Evolutionary conservation across 1,140 invertebrate species (phyloP), one percentile per base, ranked within the genome.

Genomic region (Bombus waltoni): DNA sequence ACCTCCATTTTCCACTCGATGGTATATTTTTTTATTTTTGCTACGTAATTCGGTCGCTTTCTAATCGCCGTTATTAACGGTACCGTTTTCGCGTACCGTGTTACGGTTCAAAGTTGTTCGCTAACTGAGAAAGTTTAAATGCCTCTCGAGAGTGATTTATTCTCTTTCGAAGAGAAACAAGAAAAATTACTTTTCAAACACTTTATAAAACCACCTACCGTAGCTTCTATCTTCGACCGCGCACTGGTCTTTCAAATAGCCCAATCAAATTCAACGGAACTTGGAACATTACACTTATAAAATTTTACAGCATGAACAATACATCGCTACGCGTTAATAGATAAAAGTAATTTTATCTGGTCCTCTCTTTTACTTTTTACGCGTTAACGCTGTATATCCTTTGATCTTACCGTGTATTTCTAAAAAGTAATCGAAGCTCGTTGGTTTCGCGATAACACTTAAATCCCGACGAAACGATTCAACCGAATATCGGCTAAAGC

Each of bases 401-500:
- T 57, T 3, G 5, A 18, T 68, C 18, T 10, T 25, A 4, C 42
- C 44, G 9, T 44, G 47, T 70, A 25, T 9, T 10, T 13, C 3
- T n/a, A 38, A 32, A 32, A 79, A 71, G 66, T 72, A 79, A 71
- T 84, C 62, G 79, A 71, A 79, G 32, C 47, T 47, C 38, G 47
- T 11, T 53, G 74, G n/a, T 57, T 59, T 38, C 28, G 10, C n/a
- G 40, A 79, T 35, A 53, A 35, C 53, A 32, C 82, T 84, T 40
- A 40, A 79, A 65, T n/a, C 8, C 47, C 53, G 35, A 40, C 76
- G 75, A 71, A 71, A 79, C 82, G 57, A 71, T 84, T 32, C 82
- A 25, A 71, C 74, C 82, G 82, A 84, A 32, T 65, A 71, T 78
- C 62, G 82, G 57, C 32, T 75, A 71, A 84, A 71, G 82, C 75